Base-by-base conservation (phyloP, 2,888 invertebrate genomes). In the Drosophila rellima region DNA sequence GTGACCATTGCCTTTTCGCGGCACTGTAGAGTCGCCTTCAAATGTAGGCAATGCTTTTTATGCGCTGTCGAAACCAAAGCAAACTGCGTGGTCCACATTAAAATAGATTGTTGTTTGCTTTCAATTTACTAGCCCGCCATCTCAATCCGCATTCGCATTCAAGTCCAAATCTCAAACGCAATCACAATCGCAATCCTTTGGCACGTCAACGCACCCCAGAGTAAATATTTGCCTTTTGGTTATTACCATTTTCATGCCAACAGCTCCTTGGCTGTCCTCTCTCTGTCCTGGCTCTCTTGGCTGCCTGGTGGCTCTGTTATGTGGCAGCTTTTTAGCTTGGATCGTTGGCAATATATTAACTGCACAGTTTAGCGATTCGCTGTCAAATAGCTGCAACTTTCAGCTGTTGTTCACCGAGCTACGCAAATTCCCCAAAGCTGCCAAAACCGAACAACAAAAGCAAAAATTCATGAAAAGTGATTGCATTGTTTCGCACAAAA, bases 41-140 rank as follows among this genome's bases (percentile, higher is more conserved):
- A 55, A 37, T 70, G 63, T 68, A 68, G 63, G 55, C 62, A 29
- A 60, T 54, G 52, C 50, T 51, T 70, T 79, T 79, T 55, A 29
- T 63, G 35, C 42, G 61, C 50, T 60, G 56, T 42, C 47, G 48
- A 48, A 48, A 45, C 23, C 35, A 44, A 26, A 55, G 33, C 44
- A 20, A 44, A 44, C 39, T 61, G 64, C 54, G 51, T 48, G 29
- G 15, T 26, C 67, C 61, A 78, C 74, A 84, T 82, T 88, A 73
- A 82, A 82, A 82, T 82, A 75, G 82, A 82, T 85, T 85, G 80
- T 73, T 88, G 87, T 84, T 84, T 88, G 65, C 89, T 75, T 84
- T 83, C 89, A 83, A 83, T 83, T 84, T 84, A 71, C 79, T 69
- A 69, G 70, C 40, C 50, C 64, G 20, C 51, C 66, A 75, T 63